Conservation (phyloP, 2,888 invertebrate genomes). For the Oligia fasciuncula region DNA sequence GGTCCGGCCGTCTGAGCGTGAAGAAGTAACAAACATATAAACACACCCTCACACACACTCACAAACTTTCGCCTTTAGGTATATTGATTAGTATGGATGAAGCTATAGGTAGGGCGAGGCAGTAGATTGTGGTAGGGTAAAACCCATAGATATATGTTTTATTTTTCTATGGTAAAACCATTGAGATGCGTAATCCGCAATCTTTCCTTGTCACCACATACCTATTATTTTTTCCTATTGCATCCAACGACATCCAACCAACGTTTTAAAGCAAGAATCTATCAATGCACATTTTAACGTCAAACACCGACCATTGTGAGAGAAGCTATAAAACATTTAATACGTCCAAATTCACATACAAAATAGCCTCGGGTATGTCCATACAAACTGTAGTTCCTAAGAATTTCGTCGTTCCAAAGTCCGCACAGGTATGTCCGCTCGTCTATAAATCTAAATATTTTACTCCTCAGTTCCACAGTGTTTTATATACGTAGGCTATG, state of each 20-base stretch:
- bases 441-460: slow-evolving; percentile 55
- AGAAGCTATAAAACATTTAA: slow-evolving; percentile 50
- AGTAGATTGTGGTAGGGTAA: background rate
- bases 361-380: slow-evolving; percentile 27
- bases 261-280: slow-evolving; percentile 42
- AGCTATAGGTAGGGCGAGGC: background rate
- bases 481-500: slow-evolving; percentile 45
- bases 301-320: slow-evolving; percentile 41
- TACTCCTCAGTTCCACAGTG: slow-evolving; percentile 22
- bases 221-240: background rate
- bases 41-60: no score
- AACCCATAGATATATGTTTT: background rate
- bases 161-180: background rate
- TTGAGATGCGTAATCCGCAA: slow-evolving; percentile 1
- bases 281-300: slow-evolving; percentile 54
- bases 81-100: background rate
- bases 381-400: slow-evolving; percentile 44
- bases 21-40: no score
- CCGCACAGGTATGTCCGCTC: slow-evolving; percentile 41
- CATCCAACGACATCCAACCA: background rate
- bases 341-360: slow-evolving; percentile 44
- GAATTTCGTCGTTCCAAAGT: slow-evolving; percentile 44
- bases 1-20: no score
- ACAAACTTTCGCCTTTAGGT: no score
- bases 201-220: background rate